A percentile compares a stretch with the other conserved stretches of the same genome.
Conservation (phyloP, 2,888 invertebrate species). For the Dicycla oo region DNA sequence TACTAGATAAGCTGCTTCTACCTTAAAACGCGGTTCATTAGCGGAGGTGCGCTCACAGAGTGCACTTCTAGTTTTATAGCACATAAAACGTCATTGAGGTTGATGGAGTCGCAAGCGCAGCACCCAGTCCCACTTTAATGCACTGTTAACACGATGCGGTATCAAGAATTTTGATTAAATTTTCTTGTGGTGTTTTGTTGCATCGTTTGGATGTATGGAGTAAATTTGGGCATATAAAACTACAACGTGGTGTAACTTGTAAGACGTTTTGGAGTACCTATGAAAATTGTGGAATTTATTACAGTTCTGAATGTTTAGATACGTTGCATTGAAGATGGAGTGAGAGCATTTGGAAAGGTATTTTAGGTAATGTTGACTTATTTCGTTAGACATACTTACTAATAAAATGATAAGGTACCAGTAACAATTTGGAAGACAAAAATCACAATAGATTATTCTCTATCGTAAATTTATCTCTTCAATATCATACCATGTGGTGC, state of each 20-base stretch:
- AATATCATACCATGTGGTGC: neutral
- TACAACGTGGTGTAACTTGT: neutral
- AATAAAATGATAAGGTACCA: neutral
- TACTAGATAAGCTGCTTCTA: constrained; percentile 47
- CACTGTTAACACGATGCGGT: constrained; percentile 62
- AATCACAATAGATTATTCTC: too few relatives aligned
- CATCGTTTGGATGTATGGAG: neutral
- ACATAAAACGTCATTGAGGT: constrained; percentile 67
- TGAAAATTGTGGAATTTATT: neutral
- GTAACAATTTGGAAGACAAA: neutral
- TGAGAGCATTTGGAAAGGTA: neutral
- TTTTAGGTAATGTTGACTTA: neutral
- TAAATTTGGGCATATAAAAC: constrained; percentile 6
- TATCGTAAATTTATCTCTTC: neutral
- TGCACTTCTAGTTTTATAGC: constrained; percentile 67
- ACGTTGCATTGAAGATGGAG: neutral
- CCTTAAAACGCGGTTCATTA: constrained; percentile 63
- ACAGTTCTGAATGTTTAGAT: neutral
- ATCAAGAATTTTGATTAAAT: constrained; percentile 64
- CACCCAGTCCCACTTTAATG: constrained; percentile 60
- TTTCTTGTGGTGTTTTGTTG: constrained; percentile 48
- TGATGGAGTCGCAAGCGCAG: constrained; percentile 68
- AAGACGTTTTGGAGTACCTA: neutral
- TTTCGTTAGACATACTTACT: too few relatives aligned
- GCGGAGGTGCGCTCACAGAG: constrained; percentile 72